Conservation (phyloP, 1,140 invertebrate species). For the roundworm (Caenorhabditis elegans) region DNA sequence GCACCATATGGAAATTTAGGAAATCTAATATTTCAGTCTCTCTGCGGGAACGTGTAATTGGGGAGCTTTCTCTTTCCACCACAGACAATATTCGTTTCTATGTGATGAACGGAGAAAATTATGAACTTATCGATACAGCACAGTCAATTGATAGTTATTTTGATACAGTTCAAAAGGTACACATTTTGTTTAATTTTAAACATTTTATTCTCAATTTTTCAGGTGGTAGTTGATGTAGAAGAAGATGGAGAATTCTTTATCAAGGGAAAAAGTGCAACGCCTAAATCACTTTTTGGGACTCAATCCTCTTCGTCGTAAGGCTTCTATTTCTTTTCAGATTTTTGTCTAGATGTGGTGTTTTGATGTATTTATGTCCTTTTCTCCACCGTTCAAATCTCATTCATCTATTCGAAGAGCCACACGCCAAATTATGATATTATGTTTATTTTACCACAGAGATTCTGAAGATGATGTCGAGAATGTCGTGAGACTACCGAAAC, state of each 20-base stretch:
- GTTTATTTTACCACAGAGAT: not conserved
- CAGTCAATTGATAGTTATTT: conserved; percentile 35
- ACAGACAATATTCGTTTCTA: conserved; percentile 16
- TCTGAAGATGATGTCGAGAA: not conserved
- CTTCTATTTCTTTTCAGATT: not conserved
- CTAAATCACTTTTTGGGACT: not conserved
- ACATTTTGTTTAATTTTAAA: not conserved
- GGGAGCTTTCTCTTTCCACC: not conserved
- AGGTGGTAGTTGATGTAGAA: conserved; percentile 36
- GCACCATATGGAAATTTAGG: not conserved
- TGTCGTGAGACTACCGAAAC: not conserved
- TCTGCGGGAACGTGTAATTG: not conserved
- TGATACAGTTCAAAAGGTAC: conserved; percentile 39
- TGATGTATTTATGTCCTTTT: not conserved
- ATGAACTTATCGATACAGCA: conserved; percentile 9
- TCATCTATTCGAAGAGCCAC: not conserved
- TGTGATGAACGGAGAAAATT: not conserved
- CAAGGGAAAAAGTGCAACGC: not conserved
- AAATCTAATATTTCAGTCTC: not conserved
- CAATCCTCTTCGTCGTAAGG: conserved; percentile 1
- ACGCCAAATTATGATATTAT: no score
- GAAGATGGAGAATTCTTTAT: conserved; percentile 26
- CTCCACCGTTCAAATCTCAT: not conserved
- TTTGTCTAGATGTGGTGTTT: not conserved
- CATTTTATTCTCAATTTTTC: not conserved